Conservation (phyloP, 2,113 vertebrate genomes). For the Dromiciops gliroides region DNA sequence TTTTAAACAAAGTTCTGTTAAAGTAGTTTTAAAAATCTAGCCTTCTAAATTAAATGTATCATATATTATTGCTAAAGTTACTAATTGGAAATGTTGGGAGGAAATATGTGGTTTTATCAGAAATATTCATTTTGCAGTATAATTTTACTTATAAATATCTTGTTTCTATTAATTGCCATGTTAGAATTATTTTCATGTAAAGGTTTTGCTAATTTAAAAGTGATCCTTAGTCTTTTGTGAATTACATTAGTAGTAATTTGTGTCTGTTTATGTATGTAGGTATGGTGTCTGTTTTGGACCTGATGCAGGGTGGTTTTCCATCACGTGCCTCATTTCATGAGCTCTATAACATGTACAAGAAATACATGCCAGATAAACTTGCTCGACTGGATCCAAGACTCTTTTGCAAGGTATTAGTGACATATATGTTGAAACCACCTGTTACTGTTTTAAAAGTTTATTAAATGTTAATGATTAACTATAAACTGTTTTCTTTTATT, state of each 20-base stretch:
- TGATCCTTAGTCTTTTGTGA: neutral
- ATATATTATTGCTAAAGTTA: neutral
- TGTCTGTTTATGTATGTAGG: conserved; percentile 82
- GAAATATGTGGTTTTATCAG: neutral
- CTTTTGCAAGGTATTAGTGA: conserved; percentile 93
- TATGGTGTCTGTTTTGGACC: conserved; percentile 98
- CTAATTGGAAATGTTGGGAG: neutral
- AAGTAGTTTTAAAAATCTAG: neutral
- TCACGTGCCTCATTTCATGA: conserved; percentile 98
- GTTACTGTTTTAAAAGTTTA: conserved; percentile 6
- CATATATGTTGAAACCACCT: conserved; percentile 20
- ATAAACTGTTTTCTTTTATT: conserved; percentile 68
- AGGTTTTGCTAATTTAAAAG: neutral
- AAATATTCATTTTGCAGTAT: neutral
- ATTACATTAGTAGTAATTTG: neutral
- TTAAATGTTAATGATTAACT: conserved; percentile 59
- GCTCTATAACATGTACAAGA: conserved; percentile 99
- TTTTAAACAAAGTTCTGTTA: neutral
- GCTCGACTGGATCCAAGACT: conserved; percentile 95
- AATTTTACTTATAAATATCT: neutral
- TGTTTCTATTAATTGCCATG: neutral
- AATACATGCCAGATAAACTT: conserved; percentile 96
- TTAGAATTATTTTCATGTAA: conserved; percentile 40
- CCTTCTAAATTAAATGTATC: neutral
- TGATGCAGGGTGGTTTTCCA: conserved; percentile 99